These are phyloP conservation scores for Astur gentilis DNA, from an alignment of 2,113 vertebrate genomes.

Conservation along the genomic window DNA sequence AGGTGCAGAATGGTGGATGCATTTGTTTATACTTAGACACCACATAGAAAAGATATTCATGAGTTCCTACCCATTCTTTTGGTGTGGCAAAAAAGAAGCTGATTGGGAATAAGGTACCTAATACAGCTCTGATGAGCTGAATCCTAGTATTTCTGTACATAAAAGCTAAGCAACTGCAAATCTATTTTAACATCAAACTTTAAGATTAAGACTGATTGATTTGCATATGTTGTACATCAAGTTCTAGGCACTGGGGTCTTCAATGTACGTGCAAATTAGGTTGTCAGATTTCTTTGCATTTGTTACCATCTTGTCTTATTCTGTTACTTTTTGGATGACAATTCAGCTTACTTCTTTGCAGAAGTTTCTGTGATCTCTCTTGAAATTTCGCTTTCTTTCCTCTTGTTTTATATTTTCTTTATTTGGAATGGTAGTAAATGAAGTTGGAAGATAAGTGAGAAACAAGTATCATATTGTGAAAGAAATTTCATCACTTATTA, in stretches of 20 bases:
- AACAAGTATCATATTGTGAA: background rate
- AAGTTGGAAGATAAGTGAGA: background rate
- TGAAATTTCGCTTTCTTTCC: background rate
- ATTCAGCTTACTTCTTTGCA: background rate
- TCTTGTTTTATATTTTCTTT: background rate
- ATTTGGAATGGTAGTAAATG: background rate
- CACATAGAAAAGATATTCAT: background rate
- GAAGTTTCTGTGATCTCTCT: background rate
- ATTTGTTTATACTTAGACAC: background rate
- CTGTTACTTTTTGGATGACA: background rate
- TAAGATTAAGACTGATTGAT: background rate
- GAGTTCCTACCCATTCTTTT: background rate
- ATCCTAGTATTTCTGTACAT: background rate
- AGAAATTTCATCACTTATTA: background rate
- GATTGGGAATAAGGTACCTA: background rate
- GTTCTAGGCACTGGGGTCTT: background rate
- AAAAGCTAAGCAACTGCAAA: background rate
- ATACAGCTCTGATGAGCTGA: background rate
- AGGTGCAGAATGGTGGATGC: background rate
- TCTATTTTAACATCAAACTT: background rate
- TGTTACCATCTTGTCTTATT: background rate
- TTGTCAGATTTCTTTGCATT: background rate
- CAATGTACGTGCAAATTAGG: background rate
- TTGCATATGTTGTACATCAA: background rate
- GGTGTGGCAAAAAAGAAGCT: background rate